These are phyloP conservation scores for Galemys pyrenaicus DNA, from an alignment of 2,113 vertebrate genomes.

Conservation along the genomic window DNA sequence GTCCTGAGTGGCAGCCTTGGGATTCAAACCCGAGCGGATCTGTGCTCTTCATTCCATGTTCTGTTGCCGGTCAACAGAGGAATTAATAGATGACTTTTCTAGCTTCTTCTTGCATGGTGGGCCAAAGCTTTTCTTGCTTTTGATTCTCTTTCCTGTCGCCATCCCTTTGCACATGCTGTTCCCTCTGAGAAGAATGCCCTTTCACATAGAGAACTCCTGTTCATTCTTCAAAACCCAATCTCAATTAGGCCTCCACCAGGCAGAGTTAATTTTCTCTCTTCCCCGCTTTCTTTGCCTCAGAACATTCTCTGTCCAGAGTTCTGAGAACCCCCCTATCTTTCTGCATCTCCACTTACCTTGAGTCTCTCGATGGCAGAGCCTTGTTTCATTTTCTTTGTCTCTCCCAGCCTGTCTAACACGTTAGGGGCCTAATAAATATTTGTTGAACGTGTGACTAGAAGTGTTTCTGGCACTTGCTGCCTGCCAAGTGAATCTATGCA, in stretches of 20 bases:
- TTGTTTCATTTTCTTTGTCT: neutral
- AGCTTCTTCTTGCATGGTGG: neutral
- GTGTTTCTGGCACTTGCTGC: neutral
- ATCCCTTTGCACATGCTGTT: neutral
- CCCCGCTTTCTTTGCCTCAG: neutral
- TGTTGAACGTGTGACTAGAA: neutral
- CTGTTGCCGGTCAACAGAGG: too few relatives aligned
- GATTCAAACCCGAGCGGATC: neutral
- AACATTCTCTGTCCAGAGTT: neutral
- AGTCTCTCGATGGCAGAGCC: neutral
- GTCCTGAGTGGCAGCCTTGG: neutral
- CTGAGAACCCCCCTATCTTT: neutral
- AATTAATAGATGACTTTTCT: neutral
- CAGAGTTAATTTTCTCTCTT: neutral
- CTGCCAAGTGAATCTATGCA: neutral
- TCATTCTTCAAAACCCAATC: neutral
- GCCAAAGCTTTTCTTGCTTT: neutral
- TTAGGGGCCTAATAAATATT: constrained; percentile 11
- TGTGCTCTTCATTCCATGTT: neutral
- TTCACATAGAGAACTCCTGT: neutral
- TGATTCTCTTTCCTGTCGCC: neutral
- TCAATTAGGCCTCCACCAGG: neutral
- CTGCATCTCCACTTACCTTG: neutral
- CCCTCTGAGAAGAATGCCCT: neutral
- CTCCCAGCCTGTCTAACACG: neutral